Evolutionary conservation across 2,797 vertebrate species (phyloP).

Genomic region (Intellagama lesueurii): DNA sequence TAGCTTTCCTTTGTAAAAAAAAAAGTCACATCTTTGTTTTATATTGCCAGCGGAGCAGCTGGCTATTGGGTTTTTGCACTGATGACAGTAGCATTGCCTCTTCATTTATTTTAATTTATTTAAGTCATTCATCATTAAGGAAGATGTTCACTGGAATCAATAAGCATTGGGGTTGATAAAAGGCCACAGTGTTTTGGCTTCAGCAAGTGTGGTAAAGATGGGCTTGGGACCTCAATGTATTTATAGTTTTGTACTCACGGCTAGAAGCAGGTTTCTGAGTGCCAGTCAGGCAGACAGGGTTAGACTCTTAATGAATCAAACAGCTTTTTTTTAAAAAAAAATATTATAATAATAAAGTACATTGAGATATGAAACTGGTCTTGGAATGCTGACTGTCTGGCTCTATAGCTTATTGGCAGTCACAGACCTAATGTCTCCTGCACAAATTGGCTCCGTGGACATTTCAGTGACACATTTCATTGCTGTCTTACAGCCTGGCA

Average conservation of each 20-base stretch:
- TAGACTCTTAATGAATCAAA: constrained; percentile 22
- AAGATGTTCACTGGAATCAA: background rate
- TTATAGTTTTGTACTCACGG: constrained; percentile 1
- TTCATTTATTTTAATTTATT: constrained; percentile 19
- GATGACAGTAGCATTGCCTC: background rate
- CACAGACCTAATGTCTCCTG: background rate
- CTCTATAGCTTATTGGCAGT: constrained; percentile 8
- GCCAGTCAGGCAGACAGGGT: constrained; percentile 7
- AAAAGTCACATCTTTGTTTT: background rate
- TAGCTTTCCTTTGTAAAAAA: background rate
- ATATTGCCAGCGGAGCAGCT: background rate
- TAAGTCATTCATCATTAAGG: constrained; percentile 2
- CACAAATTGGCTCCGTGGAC: constrained; percentile 21
- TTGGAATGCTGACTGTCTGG: constrained; percentile 9
- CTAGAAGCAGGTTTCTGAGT: background rate
- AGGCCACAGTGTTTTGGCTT: background rate
- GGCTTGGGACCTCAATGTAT: background rate
- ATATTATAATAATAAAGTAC: no score
- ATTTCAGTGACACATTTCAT: constrained; percentile 29
- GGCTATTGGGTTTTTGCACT: background rate
- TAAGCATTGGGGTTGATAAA: background rate
- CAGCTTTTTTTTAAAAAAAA: background rate
- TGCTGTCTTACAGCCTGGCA: constrained; percentile 25
- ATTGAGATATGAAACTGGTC: background rate
- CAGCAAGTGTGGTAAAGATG: background rate